Evolutionary conservation across 2,888 invertebrate species (phyloP).

Genomic region (Psylliodes chrysocephalus): DNA sequence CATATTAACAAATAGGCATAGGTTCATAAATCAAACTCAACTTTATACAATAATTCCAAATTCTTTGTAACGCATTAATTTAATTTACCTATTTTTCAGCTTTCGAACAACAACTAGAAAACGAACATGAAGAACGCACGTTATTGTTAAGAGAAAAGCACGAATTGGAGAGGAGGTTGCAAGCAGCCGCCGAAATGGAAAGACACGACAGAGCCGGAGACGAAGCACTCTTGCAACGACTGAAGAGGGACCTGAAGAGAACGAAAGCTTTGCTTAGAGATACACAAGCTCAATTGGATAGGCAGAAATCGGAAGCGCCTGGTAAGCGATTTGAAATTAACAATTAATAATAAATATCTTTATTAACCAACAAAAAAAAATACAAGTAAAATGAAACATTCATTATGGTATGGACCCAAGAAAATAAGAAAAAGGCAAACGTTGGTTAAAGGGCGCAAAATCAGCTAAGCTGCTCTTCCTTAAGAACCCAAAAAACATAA

Average conservation of each 20-base stretch:
- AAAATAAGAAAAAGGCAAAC: no score
- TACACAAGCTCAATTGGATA: conserved; percentile 91
- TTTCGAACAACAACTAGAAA: conserved; percentile 90
- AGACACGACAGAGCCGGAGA: conserved; percentile 78
- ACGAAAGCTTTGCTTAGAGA: conserved; percentile 91
- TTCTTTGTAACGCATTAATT: neutral
- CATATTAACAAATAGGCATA: no score
- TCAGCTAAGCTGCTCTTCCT: no score
- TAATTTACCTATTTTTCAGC: conserved; percentile 67
- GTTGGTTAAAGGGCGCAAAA: no score
- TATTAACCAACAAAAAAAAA: no score
- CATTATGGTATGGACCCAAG: no score
- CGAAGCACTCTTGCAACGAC: conserved; percentile 76
- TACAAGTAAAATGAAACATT: no score
- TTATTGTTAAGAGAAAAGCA: conserved; percentile 87
- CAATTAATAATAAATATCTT: no score
- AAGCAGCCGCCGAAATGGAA: conserved; percentile 81
- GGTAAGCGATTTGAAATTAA: no score
- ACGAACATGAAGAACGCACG: conserved; percentile 92
- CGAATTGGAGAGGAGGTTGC: conserved; percentile 87
- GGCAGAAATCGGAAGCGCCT: conserved; percentile 86
- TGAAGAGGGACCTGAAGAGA: conserved; percentile 87
- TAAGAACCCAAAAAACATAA: no score
- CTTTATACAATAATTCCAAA: no score
- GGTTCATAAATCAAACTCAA: no score